Evolutionary conservation across 1,140 invertebrate species (phyloP).

Genomic region (Sarcophaga bullata): DNA sequence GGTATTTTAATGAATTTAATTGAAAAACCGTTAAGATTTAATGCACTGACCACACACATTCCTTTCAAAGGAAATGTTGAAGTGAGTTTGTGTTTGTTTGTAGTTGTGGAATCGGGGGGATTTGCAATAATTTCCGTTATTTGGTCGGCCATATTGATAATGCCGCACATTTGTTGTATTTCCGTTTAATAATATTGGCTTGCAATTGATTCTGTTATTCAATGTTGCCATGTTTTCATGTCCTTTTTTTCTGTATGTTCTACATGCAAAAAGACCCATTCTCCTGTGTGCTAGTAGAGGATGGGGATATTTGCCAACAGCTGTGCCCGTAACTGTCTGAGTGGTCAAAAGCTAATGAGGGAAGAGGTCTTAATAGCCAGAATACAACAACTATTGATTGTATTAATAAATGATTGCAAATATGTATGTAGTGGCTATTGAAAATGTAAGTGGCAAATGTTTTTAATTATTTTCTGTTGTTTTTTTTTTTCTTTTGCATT

Average conservation of each 20-base stretch:
- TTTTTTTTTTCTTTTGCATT: no score
- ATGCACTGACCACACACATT: not conserved
- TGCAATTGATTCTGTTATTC: not conserved
- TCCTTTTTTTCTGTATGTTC: not conserved
- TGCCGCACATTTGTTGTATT: constrained; percentile 23
- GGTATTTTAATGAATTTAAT: constrained; percentile 19
- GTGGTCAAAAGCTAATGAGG: not conserved
- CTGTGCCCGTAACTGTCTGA: not conserved
- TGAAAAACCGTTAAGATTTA: constrained; percentile 23
- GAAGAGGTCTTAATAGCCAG: not conserved
- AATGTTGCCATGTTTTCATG: not conserved
- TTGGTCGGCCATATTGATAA: constrained; percentile 9
- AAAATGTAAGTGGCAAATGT: not conserved
- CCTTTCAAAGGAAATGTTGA: not conserved
- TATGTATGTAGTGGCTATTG: not conserved
- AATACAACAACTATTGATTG: not conserved
- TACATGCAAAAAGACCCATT: not conserved
- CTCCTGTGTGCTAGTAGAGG: not conserved
- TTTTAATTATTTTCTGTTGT: not conserved
- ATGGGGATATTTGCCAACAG: not conserved
- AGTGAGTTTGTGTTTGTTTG: not conserved
- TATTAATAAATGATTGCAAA: not conserved
- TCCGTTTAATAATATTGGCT: constrained; percentile 5
- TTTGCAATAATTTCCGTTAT: not conserved
- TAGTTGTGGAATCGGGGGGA: not conserved